Base-by-base conservation (phyloP, 2,888 invertebrate species). In the Orchesella flavescens region DNA sequence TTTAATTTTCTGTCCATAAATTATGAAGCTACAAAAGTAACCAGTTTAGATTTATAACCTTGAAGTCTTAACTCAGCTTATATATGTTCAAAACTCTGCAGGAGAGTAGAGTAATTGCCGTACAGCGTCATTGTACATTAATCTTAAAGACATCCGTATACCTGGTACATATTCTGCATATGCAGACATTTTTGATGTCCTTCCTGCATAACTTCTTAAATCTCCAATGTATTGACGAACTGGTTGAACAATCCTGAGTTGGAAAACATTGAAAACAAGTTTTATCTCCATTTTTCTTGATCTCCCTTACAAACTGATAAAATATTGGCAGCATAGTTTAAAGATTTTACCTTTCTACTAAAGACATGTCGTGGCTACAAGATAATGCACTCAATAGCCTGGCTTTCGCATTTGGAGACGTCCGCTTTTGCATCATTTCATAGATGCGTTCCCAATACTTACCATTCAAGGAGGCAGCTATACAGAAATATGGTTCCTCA, bases 401-500 rank as follows among this genome's bases (percentile, higher is more conserved):
- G 17, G 61, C 21, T 61, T 61, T 59, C 1, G 17, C 13, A 10
- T 1, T 43, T 34, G 59, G 21, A 19, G 21, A 44, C 1, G 1
- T 5, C 7, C n/a, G 13, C 13, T 17, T 66, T 74, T 74, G 19
- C 74, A 74, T 68, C 0, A 73, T 49, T 7, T 59, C 21, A 19
- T 24, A 80, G 13, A 80, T 74, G 13, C 23, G 5, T 19, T 73
- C 59, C 59, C 59, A 63, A 21, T 59, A 80, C n/a, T 23, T 15
- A n/a, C 23, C 34, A 46, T 49, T 80, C 12, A 68, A 3, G 4
- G 66, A 66, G 17, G 80, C 73, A 15, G 80, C 80, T 17, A 74
- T 59, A 21, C 80, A 80, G 17, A 80, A 68, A n/a, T 49, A 68
- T 12, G 80, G 73, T 7, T 73, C 80, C 23, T 80, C 80, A 1